Evolutionary conservation across 2,113 vertebrate species (phyloP).

Genomic region (Butorides virescens): DNA sequence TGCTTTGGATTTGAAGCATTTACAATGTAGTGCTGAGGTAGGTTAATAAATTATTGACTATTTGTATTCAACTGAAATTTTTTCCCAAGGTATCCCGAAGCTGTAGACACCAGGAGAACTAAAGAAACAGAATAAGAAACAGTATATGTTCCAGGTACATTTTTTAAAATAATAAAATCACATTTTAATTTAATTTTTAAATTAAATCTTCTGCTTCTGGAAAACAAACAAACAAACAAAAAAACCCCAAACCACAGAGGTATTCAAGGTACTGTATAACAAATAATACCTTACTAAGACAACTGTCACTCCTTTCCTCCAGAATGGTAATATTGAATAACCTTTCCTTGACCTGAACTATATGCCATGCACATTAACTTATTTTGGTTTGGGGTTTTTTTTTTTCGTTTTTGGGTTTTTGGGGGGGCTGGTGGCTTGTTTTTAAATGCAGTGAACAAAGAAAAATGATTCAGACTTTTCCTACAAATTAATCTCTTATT

Average conservation of each 20-base stretch:
- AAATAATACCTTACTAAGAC: background rate
- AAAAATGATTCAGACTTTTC: background rate
- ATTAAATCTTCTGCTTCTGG: background rate
- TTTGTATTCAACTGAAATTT: background rate
- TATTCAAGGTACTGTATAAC: background rate
- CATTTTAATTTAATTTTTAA: background rate
- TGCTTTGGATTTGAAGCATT: background rate
- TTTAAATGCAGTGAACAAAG: background rate
- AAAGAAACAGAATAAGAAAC: background rate
- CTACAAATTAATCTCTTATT: background rate
- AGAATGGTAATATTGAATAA: background rate
- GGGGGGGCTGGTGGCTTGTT: background rate
- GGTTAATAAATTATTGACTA: background rate
- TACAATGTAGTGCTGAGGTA: background rate
- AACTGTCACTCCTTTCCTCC: background rate
- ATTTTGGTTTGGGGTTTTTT: background rate
- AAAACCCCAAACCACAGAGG: accelerated
- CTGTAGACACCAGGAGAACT: background rate
- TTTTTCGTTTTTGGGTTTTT: background rate
- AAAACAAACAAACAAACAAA: background rate
- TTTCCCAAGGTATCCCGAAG: background rate
- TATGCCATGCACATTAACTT: background rate
- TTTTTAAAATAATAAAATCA: background rate
- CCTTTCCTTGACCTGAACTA: background rate
- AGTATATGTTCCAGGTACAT: background rate